A percentile compares a stretch with the other conserved stretches of the same genome.
Evolutionary conservation across 2,888 invertebrate genomes (phyloP).

Genomic region (Rhagonycha fulva): DNA sequence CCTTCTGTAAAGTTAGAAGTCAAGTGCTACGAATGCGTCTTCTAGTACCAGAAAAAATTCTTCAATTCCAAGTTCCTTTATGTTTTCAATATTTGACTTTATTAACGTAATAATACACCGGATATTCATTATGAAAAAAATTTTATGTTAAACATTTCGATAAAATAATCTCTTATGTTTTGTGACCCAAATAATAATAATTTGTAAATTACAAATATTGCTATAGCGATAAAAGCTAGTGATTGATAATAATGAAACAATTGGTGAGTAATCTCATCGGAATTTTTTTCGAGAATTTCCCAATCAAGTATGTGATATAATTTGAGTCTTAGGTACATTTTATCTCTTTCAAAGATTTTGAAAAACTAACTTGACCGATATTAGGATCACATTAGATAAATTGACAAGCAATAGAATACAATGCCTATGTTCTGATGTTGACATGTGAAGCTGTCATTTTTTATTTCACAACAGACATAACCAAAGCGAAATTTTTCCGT

Average conservation of each 20-base stretch:
- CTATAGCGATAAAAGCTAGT: background rate
- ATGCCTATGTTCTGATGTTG: background rate
- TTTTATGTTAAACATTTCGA: background rate
- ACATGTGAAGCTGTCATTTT: background rate
- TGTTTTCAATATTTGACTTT: background rate
- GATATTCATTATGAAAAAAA: background rate
- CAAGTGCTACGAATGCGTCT: no score
- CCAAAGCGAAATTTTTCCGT: background rate
- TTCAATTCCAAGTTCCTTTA: no score
- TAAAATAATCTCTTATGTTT: background rate
- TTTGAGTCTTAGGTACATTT: background rate
- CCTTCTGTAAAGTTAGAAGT: no score
- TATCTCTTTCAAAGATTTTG: background rate
- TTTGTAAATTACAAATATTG: background rate
- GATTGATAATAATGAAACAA: background rate
- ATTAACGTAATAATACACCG: background rate
- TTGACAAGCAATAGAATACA: no score
- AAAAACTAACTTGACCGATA: background rate
- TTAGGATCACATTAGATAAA: no score
- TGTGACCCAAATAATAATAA: background rate
- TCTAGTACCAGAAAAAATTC: no score
- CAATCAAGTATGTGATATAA: background rate
- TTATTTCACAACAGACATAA: background rate
- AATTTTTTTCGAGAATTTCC: background rate
- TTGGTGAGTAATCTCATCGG: background rate